Base-by-base conservation (phyloP, 2,888 invertebrate species). In the Leptinotarsa haldemani region DNA sequence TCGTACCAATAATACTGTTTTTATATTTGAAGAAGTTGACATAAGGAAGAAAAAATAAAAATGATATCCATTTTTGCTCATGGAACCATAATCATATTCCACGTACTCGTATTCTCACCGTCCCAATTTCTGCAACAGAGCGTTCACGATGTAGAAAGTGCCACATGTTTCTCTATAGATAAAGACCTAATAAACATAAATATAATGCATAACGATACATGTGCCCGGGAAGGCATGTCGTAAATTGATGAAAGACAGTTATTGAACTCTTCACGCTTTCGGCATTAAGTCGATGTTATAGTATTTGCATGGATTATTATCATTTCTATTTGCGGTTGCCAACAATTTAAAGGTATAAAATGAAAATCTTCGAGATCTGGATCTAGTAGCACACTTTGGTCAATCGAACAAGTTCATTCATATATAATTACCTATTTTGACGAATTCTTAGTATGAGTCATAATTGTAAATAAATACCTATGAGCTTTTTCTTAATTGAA, bases 91-190 rank as follows among this genome's bases (percentile, higher is more conserved):
- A 53, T 25, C 67, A 63, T 50, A 66, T 63, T 63, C 67, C 22
- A 63, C 58, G 22, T 66, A 52, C 67, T 70, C 63, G 63, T 65
- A 52, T 70, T 70, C 63, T 63, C 69, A 47, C 53, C 30, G 63
- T 47, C 63, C 70, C 74, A 70, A 56, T 70, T 66, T 70, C 52
- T 67, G 67, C 70, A 53, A 67, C 56, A 52, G 18, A 70, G 61
- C 63, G 67, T 66, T 70, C 70, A 74, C 74, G 74, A 74, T 70
- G 67, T 74, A 75, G 74, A 75, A 74, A 75, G 72, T 61, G 69
- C 69, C 56, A 20, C 50, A 40, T 48, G 69, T 63, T 65, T 56
- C 61, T 48, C 58, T 47, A 53, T 68, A 66, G 66, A 69, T 75
- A 75, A 75, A 69, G 65, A 68, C 65, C 69, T 65, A 68, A 75